Percentiles rank a stretch among this genome's conserved stretches.
phyloP scores from a whole-genome alignment of 2,888 invertebrate species.

The Serripes groenlandicus region DNA sequence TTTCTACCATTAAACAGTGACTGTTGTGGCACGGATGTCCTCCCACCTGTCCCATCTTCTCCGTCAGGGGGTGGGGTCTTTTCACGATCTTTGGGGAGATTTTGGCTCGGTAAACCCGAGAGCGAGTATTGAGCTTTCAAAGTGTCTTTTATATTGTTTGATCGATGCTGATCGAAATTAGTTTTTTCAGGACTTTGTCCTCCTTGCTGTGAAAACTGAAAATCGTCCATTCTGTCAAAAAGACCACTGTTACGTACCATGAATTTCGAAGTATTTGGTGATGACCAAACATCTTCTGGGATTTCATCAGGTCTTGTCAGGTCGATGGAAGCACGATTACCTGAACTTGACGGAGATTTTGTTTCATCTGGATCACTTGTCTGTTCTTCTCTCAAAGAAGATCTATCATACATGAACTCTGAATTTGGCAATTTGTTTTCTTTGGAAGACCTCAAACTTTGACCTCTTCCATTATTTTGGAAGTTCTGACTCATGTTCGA shows the following conservation, averaged over 20 bases:
- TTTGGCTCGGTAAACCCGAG: neutral
- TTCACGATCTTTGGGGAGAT: slow-evolving; percentile 21
- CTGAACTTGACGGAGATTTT: too few relatives aligned
- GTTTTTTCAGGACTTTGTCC: neutral
- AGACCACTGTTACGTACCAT: slow-evolving; percentile 41
- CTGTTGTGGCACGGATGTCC: neutral
- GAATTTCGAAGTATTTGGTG: slow-evolving; percentile 54
- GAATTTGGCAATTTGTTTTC: neutral
- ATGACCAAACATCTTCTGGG: slow-evolving; percentile 47
- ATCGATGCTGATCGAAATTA: neutral
- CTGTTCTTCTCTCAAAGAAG: neutral
- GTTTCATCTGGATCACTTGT: too few relatives aligned
- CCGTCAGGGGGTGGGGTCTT: slow-evolving; percentile 44
- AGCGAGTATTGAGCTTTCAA: slow-evolving; percentile 16
- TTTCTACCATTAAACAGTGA: too few relatives aligned
- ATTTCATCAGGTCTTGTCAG: slow-evolving; percentile 27
- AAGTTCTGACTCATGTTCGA: neutral
- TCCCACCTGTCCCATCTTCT: slow-evolving; percentile 4
- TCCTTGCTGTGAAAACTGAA: slow-evolving; percentile 40
- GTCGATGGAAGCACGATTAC: neutral
- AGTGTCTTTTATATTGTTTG: slow-evolving; percentile 25
- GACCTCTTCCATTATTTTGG: neutral
- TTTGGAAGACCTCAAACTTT: neutral
- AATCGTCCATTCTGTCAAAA: slow-evolving; percentile 57
- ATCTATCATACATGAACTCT: neutral